Evolutionary conservation across 2,888 invertebrate species (phyloP), one percentile per base, ranked within the genome.

Genomic region (Incurvaria masculella): DNA sequence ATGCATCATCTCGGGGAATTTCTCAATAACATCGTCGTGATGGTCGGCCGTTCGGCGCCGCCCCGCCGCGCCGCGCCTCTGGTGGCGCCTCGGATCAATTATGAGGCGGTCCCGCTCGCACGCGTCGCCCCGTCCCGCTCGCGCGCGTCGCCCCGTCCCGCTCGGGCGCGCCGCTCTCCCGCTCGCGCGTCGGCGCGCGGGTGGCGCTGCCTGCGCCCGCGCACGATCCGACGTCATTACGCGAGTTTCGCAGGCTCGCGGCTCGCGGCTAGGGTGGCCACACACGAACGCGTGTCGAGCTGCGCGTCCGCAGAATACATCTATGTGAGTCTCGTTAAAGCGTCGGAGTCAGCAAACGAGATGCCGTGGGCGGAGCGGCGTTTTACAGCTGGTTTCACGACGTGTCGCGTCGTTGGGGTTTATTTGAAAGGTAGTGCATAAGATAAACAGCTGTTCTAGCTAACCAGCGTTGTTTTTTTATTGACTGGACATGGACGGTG

Each of bases 1-100:
- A 70, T 72, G 69, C 73, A 69, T 70, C 72, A 68, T 71, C 69
- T 73, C 61, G 72, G 61, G n/a, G 76, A 72, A 76, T 76, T 76
- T 76, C 75, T 76, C 76, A 75, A 76, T 75, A 74, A 73, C 70
- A 66, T 33, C 33, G 33, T 33, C 61, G 65, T 65, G 66, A 62
- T 53, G 68, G 59, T 68, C 71, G 71, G 68, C 73, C 72, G 76
- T 73, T 72, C 72, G 68, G 70, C n/a, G 23, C 27, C 46, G 21
- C 19, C 43, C 19, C 46, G 44, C 43, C 43, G 42, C 42, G 23
- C 44, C 61, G 57, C 69, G 67, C 68, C 60, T 58, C 57, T 66
- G 60, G 68, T 69, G 71, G 71, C 72, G 71, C 72, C 72, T 69
- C 65, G 61, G 61, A 65, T 66, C 68, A 68, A 68, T 68, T 68